Base-by-base conservation (phyloP, 2,888 invertebrate genomes). In the Folsomia manolachei region DNA sequence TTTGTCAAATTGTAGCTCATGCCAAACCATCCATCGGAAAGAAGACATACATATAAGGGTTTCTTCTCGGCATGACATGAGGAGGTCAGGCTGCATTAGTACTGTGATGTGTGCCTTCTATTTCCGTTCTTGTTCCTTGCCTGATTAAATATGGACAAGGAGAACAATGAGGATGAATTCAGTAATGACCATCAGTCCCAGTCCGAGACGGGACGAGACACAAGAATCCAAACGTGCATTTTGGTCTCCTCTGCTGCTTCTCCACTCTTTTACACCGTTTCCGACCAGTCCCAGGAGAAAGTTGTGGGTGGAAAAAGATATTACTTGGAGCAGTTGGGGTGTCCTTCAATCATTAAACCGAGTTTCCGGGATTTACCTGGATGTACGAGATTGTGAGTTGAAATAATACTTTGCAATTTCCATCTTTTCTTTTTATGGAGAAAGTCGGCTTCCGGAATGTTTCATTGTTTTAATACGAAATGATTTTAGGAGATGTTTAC, bases 381-480 rank as follows among this genome's bases (percentile, higher is more conserved):
- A 61, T 77, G 75, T 63, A 79, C 79, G 53, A 71, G 79, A 73
- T 72, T 79, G 79, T 79, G 75, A 79, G 79, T 39, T 9, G 39
- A 9, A 39, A n/a, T n/a, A n/a, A n/a, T n/a, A n/a, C n/a, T n/a
- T n/a, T n/a, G n/a, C n/a, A n/a, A n/a, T n/a, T n/a, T n/a, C n/a
- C n/a, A n/a, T n/a, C n/a, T n/a, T n/a, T n/a, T n/a, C n/a, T n/a
- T n/a, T n/a, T n/a, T n/a, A n/a, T n/a, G n/a, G n/a, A n/a, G n/a
- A n/a, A n/a, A n/a, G n/a, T n/a, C n/a, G n/a, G n/a, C n/a, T n/a
- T n/a, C n/a, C n/a, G n/a, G n/a, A n/a, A n/a, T n/a, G n/a, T n/a
- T n/a, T n/a, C n/a, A 51, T 11, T 11, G 51, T 51, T 51, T 11
- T 51, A 51, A 51, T 56, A 14, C n/a, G 7, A n/a, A 19, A 14